A percentile compares a stretch with the other conserved stretches of the same genome.
These are phyloP conservation scores for Tineola bisselliella DNA, from an alignment of 2,888 invertebrate species.

Conservation along the genomic window DNA sequence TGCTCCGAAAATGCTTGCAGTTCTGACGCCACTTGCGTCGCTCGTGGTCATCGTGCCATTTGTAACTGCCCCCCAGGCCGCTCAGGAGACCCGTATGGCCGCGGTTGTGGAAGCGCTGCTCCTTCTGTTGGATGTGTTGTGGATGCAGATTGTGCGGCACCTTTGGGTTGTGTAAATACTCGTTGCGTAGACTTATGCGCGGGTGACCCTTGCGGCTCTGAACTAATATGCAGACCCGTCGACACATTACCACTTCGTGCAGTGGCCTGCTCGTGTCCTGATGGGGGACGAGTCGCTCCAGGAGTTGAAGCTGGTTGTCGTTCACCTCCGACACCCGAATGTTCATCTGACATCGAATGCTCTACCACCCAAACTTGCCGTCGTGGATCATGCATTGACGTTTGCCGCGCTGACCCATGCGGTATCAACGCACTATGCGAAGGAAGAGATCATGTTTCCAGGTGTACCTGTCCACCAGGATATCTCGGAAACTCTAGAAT, in stretches of 20 bases:
- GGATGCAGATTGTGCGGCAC: constrained; percentile 80
- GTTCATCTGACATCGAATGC: constrained; percentile 80
- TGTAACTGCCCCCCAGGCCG: constrained; percentile 81
- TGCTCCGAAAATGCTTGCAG: constrained; percentile 87
- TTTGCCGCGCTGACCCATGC: constrained; percentile 80
- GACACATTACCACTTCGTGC: constrained; percentile 84
- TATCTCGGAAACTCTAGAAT: constrained; percentile 82
- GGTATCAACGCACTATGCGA: constrained; percentile 86
- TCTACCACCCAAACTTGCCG: constrained; percentile 77
- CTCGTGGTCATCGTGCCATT: constrained; percentile 78
- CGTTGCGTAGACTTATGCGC: constrained; percentile 83
- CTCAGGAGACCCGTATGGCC: constrained; percentile 80
- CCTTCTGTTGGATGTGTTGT: constrained; percentile 71
- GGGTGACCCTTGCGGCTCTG: constrained; percentile 77
- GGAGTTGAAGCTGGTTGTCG: constrained; percentile 79
- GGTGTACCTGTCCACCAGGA: constrained; percentile 81
- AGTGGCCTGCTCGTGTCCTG: constrained; percentile 86
- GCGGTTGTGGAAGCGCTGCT: constrained; percentile 42
- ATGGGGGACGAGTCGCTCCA: constrained; percentile 79
- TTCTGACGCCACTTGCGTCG: constrained; percentile 78
- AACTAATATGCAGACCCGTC: constrained; percentile 81
- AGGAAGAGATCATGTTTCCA: constrained; percentile 77
- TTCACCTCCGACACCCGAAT: constrained; percentile 69
- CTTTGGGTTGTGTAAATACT: constrained; percentile 79
- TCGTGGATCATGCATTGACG: constrained; percentile 79